Base-by-base conservation (phyloP, 2,888 invertebrate genomes). In the Elegia similella region DNA sequence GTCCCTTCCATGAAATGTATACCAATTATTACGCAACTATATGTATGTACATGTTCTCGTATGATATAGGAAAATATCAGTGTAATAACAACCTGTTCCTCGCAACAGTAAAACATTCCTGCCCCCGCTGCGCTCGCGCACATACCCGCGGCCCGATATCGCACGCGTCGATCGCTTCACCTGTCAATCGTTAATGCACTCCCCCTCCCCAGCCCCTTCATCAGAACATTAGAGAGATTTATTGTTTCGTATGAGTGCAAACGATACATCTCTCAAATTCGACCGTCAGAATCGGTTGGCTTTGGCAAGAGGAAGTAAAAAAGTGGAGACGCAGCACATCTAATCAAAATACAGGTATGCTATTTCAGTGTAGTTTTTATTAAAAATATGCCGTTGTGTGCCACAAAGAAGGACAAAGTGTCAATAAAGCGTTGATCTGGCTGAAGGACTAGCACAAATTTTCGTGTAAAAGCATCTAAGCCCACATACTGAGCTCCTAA, bases 191-290 rank as follows among this genome's bases (percentile, higher is more conserved):
- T 15, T 50, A 50, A 50, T 50, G 50, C 50, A 50, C 34, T 12
- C 50, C 34, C 34, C 50, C 16, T 15, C 32, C 48, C 32, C 32
- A 6, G 6, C 12, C 50, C 16, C 50, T 16, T 10, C 34, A 50
- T 38, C 16, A 17, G 50, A 34, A 50, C 50, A 50, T 50, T 38
- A 50, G 50, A 48, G 48, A 50, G 50, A 50, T 50, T 50, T 50
- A 50, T 50, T 50, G 50, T 50, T 50, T 50, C 16, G 50, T 50
- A 34, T 34, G 50, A 50, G 50, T 54, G 53, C 53, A 42, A 54
- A 54, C 52, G 53, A 54, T 54, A 54, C 43, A 54, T 54, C 53
- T 52, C 29, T 54, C 53, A 29, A 54, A 54, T 54, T 54, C 23
- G 43, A 2, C 53, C 53, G 53, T 43, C 53, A 54, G 16, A 38